Evolutionary conservation across 2,888 invertebrate genomes (phyloP).

Genomic region (Zygaena filipendulae): DNA sequence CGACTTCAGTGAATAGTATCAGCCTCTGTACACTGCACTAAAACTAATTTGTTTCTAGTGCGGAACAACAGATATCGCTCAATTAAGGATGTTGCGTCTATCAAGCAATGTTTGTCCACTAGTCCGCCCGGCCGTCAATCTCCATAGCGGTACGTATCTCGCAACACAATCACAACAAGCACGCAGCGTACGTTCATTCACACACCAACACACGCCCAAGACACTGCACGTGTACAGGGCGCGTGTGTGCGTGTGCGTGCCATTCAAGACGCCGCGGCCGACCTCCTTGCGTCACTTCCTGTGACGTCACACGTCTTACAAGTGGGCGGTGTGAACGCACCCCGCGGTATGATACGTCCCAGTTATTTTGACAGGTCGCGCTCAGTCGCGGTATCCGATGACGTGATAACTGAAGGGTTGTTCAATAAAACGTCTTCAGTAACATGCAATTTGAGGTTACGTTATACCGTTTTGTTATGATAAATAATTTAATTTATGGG

Average conservation of each 20-base stretch:
- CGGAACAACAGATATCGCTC: slow-evolving; percentile 39
- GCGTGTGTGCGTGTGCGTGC: slow-evolving; percentile 38
- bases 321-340: slow-evolving; percentile 53
- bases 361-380: slow-evolving; percentile 44
- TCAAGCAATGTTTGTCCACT: slow-evolving; percentile 38
- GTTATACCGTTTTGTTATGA: slow-evolving; percentile 11
- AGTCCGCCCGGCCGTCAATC: slow-evolving; percentile 40
- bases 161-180: slow-evolving; percentile 34
- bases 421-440: slow-evolving; percentile 18
- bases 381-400: slow-evolving; percentile 22
- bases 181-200: slow-evolving; percentile 50
- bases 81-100: slow-evolving; percentile 40
- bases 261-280: slow-evolving; percentile 46
- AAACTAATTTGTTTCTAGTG: slow-evolving; percentile 31
- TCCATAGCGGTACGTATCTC: slow-evolving; percentile 33
- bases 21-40: slow-evolving; percentile 16
- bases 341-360: slow-evolving; percentile 19
- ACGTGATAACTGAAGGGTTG: slow-evolving; percentile 45
- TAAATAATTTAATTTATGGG: slow-evolving; percentile 18
- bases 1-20: slow-evolving; percentile 28
- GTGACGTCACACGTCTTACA: slow-evolving; percentile 50
- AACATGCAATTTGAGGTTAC: slow-evolving; percentile 32
- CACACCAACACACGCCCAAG: slow-evolving; percentile 26
- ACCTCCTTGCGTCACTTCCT: slow-evolving; percentile 56
- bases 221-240: slow-evolving; percentile 17